Percentiles rank a stretch among this genome's conserved stretches.
Conservation (phyloP, 2,113 vertebrate genomes). For the Colaptes auratus region DNA sequence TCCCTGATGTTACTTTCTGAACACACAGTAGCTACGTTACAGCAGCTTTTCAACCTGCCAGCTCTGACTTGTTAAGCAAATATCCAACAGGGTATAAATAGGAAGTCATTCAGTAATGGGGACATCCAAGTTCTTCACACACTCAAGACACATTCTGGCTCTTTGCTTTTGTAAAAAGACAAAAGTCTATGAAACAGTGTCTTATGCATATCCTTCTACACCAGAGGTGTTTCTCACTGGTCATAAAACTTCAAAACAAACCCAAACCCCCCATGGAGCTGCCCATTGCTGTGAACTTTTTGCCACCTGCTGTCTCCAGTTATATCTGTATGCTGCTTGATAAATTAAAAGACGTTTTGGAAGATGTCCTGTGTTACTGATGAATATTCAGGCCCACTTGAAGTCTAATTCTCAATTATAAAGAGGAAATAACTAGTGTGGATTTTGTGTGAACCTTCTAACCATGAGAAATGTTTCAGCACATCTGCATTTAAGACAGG, state of each 20-base stretch:
- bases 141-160: neutral
- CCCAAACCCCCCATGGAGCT: neutral
- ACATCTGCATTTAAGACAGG: neutral
- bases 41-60: neutral
- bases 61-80: slow-evolving; percentile 7
- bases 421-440: neutral
- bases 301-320: neutral
- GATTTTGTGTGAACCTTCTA: neutral
- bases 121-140: neutral
- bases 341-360: neutral
- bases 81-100: neutral
- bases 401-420: neutral
- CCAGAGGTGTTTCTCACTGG: neutral
- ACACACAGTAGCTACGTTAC: neutral
- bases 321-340: neutral
- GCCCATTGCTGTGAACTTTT: neutral
- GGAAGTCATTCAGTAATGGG: neutral
- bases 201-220: neutral
- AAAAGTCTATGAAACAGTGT: neutral
- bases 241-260: neutral
- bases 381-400: slow-evolving; percentile 22
- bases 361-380: neutral
- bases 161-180: neutral
- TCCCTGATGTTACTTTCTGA: neutral
- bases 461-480: neutral